phyloP scores from a whole-genome alignment of 2,888 invertebrate species.

The Erynnis tages region DNA sequence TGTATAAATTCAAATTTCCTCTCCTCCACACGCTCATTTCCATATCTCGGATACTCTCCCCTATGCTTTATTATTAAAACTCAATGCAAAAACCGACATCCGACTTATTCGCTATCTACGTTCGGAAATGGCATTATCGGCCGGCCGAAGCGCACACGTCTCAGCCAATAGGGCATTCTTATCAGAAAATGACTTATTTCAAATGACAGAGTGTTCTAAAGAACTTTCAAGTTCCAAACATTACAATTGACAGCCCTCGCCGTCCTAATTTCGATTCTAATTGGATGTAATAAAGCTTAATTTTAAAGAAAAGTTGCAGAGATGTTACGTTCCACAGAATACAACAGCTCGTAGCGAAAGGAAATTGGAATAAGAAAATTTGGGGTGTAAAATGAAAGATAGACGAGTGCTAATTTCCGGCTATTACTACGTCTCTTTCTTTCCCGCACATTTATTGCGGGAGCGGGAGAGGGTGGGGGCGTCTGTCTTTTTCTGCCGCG shows the following conservation, averaged over 20 bases:
- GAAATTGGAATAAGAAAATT: conserved; percentile 90
- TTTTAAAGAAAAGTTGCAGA: conserved; percentile 31
- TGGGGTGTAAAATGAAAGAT: conserved; percentile 89
- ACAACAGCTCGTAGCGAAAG: conserved; percentile 66
- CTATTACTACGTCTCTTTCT: conserved; percentile 80
- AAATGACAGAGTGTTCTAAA: conserved; percentile 83
- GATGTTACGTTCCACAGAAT: conserved; percentile 57
- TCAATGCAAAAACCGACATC: conserved; percentile 75
- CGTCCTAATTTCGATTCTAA: conserved; percentile 27
- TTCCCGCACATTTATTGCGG: conserved; percentile 77
- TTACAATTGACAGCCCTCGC: conserved; percentile 40
- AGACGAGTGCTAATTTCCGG: conserved; percentile 88
- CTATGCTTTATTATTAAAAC: conserved; percentile 78
- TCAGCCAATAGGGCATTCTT: conserved; percentile 83
- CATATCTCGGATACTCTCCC: conserved; percentile 73
- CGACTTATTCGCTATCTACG: conserved; percentile 74
- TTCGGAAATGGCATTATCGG: conserved; percentile 80
- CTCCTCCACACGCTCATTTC: conserved; percentile 78
- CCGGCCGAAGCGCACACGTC: conserved; percentile 73
- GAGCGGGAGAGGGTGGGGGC: conserved; percentile 57
- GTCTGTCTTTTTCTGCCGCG: conserved; percentile 71
- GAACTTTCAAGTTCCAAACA: conserved; percentile 58
- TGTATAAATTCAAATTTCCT: conserved; percentile 82
- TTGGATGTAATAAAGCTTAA: conserved; percentile 35
- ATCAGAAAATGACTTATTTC: conserved; percentile 88